Base-by-base conservation (phyloP, 1,140 invertebrate species). In the Rhopalosiphum padi region DNA sequence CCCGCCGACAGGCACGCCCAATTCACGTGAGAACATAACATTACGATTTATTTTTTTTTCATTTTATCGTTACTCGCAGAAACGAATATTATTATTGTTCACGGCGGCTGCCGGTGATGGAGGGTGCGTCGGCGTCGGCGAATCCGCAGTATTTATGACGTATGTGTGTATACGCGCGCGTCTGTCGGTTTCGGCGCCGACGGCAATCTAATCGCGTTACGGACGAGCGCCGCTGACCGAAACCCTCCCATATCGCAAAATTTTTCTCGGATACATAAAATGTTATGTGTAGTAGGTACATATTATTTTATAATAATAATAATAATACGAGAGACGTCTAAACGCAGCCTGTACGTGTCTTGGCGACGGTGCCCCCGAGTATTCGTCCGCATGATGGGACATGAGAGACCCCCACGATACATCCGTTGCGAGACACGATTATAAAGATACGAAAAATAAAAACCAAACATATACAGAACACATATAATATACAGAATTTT, bases 31-130 rank as follows among this genome's bases (percentile, higher is more conserved):
- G n/a, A 77, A 18, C n/a, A 77, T n/a, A 46, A 11, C 11, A 77
- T n/a, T 77, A n/a, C 60, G 60, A 77, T 77, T 77, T n/a, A 77
- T 77, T 77, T 77, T 77, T n/a, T n/a, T 77, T 77, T 46, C 43
- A 46, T 46, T 1, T 60, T 30, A 77, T 77, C 60, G 60, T 68
- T 68, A 77, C 60, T n/a, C 30, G 60, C 60, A 77, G 15, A 77
- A 77, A 77, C 30, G 30, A 77, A 77, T 60, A n/a, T n/a, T n/a
- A 68, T 55, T 60, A n/a, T 68, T 77, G 60, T 77, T 77, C 60
- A 11, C 9, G 60, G 11, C 11, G n/a, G 60, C 4, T n/a, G 60
- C 60, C 15, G 30, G n/a, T 6, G 30, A 21, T 6, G 5, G 15
- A 7, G 60, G 60, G 60, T 77, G 30, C 60, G 60, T 77, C 60